phyloP scores from a whole-genome alignment of 1,140 invertebrate genomes.

The Neotoxoptera formosana region DNA sequence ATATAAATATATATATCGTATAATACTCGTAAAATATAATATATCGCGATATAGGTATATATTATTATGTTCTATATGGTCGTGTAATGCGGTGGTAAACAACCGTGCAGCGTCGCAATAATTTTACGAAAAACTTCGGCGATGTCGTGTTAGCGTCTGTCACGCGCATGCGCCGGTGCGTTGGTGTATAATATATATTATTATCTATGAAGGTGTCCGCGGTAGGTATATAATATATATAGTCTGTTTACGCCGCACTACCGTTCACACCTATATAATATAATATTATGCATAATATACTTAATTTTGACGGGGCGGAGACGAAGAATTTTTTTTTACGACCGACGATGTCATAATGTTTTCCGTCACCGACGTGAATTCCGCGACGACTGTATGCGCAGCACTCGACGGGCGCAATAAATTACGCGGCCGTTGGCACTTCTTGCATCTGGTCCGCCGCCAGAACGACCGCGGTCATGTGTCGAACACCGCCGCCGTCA shows the following conservation, averaged over 20 bases:
- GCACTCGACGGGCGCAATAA: not conserved
- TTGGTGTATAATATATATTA: too few relatives aligned
- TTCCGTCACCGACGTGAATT: not conserved
- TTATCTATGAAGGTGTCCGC: too few relatives aligned
- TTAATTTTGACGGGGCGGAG: not conserved
- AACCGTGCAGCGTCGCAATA: not conserved
- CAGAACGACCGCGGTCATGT: not conserved
- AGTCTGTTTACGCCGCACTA: too few relatives aligned
- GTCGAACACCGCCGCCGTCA: not conserved
- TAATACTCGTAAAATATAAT: not conserved
- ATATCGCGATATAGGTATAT: too few relatives aligned
- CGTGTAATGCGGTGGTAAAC: not conserved
- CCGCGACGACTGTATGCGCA: not conserved
- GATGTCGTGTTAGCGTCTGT: not conserved
- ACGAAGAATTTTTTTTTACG: not conserved
- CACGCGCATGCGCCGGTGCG: not conserved
- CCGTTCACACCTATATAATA: not conserved
- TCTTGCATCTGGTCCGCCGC: slow-evolving; percentile 5
- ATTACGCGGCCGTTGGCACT: slow-evolving; percentile 5
- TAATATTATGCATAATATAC: not conserved
- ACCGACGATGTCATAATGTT: not conserved
- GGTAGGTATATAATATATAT: too few relatives aligned
- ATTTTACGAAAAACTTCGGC: not conserved
- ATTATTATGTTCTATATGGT: not conserved
- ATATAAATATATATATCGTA: not conserved